These are phyloP conservation scores for Prolemur simus DNA, from an alignment of 2,113 vertebrate species.

Conservation along the genomic window DNA sequence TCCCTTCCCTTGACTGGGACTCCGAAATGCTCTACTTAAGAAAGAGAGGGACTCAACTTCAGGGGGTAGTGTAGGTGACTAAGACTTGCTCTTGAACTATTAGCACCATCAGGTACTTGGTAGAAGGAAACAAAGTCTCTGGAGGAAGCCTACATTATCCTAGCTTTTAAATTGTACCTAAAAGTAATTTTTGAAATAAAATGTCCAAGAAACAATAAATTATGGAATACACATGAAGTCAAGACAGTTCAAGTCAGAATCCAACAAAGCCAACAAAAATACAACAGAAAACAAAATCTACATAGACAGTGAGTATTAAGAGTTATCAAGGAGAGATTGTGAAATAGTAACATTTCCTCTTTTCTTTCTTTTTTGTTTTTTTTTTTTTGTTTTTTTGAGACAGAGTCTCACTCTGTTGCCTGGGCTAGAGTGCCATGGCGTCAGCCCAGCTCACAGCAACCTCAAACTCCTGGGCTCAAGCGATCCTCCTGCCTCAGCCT, in stretches of 20 bases:
- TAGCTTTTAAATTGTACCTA: constrained; percentile 8
- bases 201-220: not conserved
- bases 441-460: too few relatives aligned
- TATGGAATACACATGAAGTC: not conserved
- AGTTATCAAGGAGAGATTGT: not conserved
- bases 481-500: too few relatives aligned
- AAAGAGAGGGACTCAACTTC: not conserved
- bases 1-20: not conserved
- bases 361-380: not conserved
- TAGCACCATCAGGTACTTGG: not conserved
- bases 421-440: too few relatives aligned
- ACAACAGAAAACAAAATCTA: not conserved
- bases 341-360: not conserved
- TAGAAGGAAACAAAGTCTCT: constrained; percentile 14
- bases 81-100: not conserved
- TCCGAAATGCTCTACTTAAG: not conserved
- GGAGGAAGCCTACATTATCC: not conserved
- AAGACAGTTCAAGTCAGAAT: not conserved
- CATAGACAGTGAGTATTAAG: not conserved
- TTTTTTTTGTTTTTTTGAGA: too few relatives aligned
- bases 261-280: not conserved
- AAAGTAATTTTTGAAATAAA: not conserved
- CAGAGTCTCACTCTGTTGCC: too few relatives aligned
- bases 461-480: too few relatives aligned
- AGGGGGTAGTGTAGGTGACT: not conserved